These are phyloP conservation scores for Sceliomorpha sp. DNA, from an alignment of 2,888 invertebrate genomes.

Conservation along the genomic window DNA sequence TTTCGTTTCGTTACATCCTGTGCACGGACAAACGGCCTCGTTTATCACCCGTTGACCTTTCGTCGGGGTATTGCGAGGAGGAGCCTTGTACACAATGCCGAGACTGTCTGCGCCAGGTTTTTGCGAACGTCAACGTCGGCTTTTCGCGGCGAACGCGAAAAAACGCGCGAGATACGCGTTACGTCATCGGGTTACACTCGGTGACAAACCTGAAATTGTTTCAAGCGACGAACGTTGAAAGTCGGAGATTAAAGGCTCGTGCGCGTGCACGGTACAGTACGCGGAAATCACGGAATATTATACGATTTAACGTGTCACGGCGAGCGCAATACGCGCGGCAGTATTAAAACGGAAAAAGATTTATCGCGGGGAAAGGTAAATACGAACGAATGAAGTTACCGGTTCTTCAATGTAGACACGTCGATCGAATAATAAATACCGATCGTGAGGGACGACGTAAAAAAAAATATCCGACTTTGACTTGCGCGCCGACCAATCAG, in stretches of 20 bases:
- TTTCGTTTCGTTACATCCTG: slow-evolving; percentile 69
- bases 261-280: neutral
- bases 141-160: slow-evolving; percentile 31
- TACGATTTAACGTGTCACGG: neutral
- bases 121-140: slow-evolving; percentile 55
- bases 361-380: too few relatives aligned
- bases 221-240: slow-evolving; percentile 6
- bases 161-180: slow-evolving; percentile 27
- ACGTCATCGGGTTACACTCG: slow-evolving; percentile 11
- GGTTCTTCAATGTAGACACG: too few relatives aligned
- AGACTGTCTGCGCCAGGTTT: slow-evolving; percentile 63
- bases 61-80: slow-evolving; percentile 48
- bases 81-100: slow-evolving; percentile 42
- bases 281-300: slow-evolving; percentile 12
- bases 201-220: slow-evolving; percentile 15
- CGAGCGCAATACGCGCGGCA: neutral
- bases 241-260: slow-evolving; percentile 11
- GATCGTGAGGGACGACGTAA: too few relatives aligned
- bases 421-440: too few relatives aligned
- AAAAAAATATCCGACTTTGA: too few relatives aligned
- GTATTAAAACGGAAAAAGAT: too few relatives aligned
- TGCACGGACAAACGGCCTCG: slow-evolving; percentile 64
- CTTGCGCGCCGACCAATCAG: too few relatives aligned
- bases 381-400: too few relatives aligned
- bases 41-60: slow-evolving; percentile 68